A percentile compares a stretch with the other conserved stretches of the same genome.
Evolutionary conservation across 2,888 invertebrate species (phyloP).

Genomic region (Branchellion lobata): DNA sequence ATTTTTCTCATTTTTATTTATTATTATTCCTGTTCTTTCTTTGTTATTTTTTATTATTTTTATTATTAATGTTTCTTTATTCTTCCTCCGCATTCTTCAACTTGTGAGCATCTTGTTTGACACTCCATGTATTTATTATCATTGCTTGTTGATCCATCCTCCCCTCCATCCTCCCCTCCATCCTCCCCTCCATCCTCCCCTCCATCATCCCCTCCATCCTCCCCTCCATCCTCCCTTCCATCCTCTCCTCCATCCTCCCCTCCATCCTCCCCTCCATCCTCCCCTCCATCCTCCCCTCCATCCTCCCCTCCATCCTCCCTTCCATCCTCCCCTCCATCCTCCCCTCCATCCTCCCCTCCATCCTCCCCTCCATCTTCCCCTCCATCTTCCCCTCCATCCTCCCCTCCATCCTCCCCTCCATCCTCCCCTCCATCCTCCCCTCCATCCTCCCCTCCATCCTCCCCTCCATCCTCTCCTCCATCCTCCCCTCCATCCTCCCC

Average conservation of each 20-base stretch:
- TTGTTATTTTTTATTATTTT: no score
- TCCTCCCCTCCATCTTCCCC: neutral
- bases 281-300: neutral
- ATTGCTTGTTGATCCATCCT: neutral
- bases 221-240: neutral
- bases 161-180: constrained; percentile 1
- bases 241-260: neutral
- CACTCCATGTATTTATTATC: neutral
- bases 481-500: neutral
- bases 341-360: neutral
- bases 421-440: neutral
- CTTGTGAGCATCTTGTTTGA: neutral
- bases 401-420: neutral
- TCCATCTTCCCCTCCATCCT: neutral
- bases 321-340: neutral
- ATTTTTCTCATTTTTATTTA: no score
- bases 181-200: neutral
- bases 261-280: neutral
- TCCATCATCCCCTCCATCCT: neutral
- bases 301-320: neutral
- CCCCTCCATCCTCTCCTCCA: neutral
- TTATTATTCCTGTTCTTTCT: no score
- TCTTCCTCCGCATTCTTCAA: neutral
- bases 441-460: neutral
- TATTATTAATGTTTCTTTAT: no score